Conservation (phyloP, 2,113 vertebrate genomes). For the Plestiodon gilberti region DNA sequence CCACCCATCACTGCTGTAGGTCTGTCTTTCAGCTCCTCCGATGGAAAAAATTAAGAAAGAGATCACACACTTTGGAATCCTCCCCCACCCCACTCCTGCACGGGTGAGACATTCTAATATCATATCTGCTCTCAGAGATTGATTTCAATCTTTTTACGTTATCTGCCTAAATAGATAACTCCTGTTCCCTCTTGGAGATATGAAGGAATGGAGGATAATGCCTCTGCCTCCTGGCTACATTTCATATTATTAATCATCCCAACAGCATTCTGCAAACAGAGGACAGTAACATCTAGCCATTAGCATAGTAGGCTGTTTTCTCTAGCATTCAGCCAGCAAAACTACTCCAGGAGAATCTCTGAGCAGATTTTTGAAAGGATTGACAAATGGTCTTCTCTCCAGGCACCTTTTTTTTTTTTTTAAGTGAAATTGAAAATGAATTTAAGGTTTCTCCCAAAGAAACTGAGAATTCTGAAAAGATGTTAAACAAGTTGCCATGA, state of each 20-base stretch:
- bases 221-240: not conserved
- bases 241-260: not conserved
- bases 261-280: not conserved
- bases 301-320: conserved; percentile 14
- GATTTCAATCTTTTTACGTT: conserved; percentile 39
- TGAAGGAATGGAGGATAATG: not conserved
- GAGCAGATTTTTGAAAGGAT: not conserved
- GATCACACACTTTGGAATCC: not conserved
- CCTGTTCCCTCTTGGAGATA: not conserved
- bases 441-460: too few relatives aligned
- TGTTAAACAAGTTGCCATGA: too few relatives aligned
- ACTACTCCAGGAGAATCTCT: not conserved
- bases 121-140: rapidly evolving
- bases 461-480: too few relatives aligned
- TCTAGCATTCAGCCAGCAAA: not conserved
- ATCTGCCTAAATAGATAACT: conserved; percentile 38
- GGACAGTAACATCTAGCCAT: not conserved
- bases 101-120: conserved; percentile 15
- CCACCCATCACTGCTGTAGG: not conserved
- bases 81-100: not conserved
- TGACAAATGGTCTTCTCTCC: not conserved
- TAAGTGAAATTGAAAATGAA: too few relatives aligned
- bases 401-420: too few relatives aligned
- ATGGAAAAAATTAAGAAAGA: not conserved
- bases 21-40: not conserved